phyloP scores from a whole-genome alignment of 2,113 vertebrate species.

The Lipotes vexillifer region DNA sequence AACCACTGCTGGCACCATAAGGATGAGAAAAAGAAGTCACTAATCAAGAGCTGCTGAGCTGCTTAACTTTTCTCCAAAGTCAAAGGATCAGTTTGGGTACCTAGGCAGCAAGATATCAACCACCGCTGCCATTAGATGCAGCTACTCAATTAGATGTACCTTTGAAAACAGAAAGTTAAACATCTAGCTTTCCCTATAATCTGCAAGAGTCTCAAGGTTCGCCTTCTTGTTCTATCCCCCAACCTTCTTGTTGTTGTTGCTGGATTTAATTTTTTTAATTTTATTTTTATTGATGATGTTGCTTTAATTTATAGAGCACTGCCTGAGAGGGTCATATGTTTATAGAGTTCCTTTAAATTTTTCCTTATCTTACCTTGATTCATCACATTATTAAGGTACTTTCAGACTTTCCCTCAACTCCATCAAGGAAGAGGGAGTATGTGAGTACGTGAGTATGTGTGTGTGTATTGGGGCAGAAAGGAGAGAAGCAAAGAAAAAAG shows the following conservation, averaged over 20 bases:
- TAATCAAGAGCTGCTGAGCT: neutral
- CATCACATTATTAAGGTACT: constrained; percentile 29
- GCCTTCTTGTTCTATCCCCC: neutral
- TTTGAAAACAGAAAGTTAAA: neutral
- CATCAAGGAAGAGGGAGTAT: neutral
- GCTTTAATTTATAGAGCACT: constrained; percentile 4
- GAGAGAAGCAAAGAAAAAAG: constrained; percentile 66
- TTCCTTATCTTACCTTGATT: constrained; percentile 37
- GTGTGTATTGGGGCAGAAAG: neutral
- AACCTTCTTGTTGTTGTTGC: neutral
- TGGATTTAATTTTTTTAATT: constrained; percentile 5
- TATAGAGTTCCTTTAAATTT: constrained; percentile 30
- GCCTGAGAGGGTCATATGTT: constrained; percentile 27
- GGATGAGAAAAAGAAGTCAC: neutral
- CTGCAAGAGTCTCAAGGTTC: neutral
- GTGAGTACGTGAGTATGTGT: neutral
- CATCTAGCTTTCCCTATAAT: neutral
- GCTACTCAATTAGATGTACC: neutral
- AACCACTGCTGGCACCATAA: neutral
- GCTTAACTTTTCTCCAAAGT: neutral
- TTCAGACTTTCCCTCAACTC: constrained; percentile 17
- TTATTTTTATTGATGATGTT: neutral
- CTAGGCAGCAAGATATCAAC: neutral
- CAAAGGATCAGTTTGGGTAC: neutral
- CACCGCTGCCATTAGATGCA: rapidly evolving